Conservation (phyloP, 2,113 vertebrate genomes). For the Megaceryle maxima region DNA sequence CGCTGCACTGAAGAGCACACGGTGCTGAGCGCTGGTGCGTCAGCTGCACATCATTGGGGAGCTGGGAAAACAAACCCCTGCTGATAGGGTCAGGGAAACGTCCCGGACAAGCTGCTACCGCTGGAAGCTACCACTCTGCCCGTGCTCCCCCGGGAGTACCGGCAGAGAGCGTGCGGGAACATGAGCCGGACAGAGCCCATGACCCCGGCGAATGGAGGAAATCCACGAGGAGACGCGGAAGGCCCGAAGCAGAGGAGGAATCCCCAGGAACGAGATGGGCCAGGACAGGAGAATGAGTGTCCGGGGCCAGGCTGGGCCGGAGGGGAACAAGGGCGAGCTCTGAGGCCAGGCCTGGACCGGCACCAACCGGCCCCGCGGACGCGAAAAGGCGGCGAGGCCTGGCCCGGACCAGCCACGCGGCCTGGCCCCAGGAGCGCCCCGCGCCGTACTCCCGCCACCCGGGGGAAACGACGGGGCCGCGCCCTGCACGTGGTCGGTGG, state of each 20-base stretch:
- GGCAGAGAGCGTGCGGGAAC: neutral
- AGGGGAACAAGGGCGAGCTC: neutral
- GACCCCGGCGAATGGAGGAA: neutral
- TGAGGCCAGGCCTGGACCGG: neutral
- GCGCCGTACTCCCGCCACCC: neutral
- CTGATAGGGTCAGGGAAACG: neutral
- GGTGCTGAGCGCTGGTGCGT: neutral
- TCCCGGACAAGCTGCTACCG: neutral
- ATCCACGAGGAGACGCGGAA: neutral
- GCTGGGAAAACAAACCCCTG: rapidly evolving
- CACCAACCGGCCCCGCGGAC: neutral
- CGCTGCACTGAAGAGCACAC: neutral
- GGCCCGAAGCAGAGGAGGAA: rapidly evolving
- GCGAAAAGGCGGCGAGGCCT: neutral
- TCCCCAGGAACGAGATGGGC: too few relatives aligned
- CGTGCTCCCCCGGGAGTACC: too few relatives aligned
- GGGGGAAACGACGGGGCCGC: neutral
- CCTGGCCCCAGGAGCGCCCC: neutral
- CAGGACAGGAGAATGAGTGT: rapidly evolving
- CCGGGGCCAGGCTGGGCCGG: neutral
- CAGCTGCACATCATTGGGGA: neutral
- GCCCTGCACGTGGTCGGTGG: neutral
- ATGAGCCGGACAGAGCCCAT: too few relatives aligned
- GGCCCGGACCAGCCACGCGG: neutral
- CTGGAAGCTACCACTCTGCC: neutral